Percentiles rank a stretch among this genome's conserved stretches.
These are phyloP conservation scores for Ichneumoninae sp. DNA, from an alignment of 2,888 invertebrate genomes.

Conservation along the genomic window DNA sequence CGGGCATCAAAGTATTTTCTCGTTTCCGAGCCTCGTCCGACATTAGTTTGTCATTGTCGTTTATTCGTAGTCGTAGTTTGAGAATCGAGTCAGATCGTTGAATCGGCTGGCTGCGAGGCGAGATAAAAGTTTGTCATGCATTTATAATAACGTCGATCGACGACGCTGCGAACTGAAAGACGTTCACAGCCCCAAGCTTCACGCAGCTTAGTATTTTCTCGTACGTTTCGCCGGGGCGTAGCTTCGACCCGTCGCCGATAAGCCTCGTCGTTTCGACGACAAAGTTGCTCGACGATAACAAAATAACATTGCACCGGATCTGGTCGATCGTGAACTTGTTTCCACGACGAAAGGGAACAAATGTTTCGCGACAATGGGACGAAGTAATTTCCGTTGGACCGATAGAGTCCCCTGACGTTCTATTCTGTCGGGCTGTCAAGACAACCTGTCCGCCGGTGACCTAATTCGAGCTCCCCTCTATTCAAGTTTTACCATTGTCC, in stretches of 20 bases:
- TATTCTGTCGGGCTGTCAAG: slow-evolving; percentile 75
- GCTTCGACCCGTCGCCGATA: slow-evolving; percentile 33
- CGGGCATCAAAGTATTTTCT: slow-evolving; percentile 26
- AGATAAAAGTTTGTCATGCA: slow-evolving; percentile 13
- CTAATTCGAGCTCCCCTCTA: slow-evolving; percentile 63
- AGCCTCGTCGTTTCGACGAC: not conserved
- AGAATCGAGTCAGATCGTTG: not conserved
- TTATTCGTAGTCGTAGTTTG: not conserved
- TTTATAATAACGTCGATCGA: slow-evolving; percentile 51
- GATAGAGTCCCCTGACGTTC: slow-evolving; percentile 35
- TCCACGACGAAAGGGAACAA: not conserved
- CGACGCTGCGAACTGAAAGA: slow-evolving; percentile 36
- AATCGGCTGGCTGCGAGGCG: not conserved
- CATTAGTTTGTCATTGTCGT: slow-evolving; percentile 2
- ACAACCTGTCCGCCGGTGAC: slow-evolving; percentile 73
- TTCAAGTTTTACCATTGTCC: slow-evolving; percentile 2
- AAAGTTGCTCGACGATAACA: not conserved
- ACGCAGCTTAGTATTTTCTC: slow-evolving; percentile 17
- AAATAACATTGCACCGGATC: not conserved
- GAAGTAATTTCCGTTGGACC: slow-evolving; percentile 60
- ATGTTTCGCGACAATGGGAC: slow-evolving; percentile 55
- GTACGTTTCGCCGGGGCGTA: slow-evolving; percentile 44
- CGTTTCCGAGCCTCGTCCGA: not conserved
- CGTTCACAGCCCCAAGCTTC: slow-evolving; percentile 4
- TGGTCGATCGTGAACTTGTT: slow-evolving; percentile 8